A percentile compares a stretch with the other conserved stretches of the same genome.
These are phyloP conservation scores for Bucorvus abyssinicus DNA, from an alignment of 2,797 vertebrate genomes.

Conservation along the genomic window DNA sequence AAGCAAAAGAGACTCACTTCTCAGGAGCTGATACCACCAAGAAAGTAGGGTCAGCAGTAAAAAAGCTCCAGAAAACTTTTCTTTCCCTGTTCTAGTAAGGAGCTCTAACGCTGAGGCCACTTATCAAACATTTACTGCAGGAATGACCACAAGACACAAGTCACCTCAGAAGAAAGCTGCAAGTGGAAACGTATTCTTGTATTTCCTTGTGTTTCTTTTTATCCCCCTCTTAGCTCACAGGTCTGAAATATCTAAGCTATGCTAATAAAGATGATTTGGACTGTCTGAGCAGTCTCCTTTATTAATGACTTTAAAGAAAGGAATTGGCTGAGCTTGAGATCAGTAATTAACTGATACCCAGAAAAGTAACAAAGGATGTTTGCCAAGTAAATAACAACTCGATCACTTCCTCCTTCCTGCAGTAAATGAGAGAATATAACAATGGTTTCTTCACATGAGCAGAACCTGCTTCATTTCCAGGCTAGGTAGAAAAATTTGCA, in stretches of 20 bases:
- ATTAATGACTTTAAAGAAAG: not conserved
- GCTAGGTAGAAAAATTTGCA: not conserved
- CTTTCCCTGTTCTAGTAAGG: not conserved
- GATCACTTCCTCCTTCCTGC: not conserved
- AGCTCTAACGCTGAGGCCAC: not conserved
- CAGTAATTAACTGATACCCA: not conserved
- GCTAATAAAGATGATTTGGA: not conserved
- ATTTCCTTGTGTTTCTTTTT: not conserved
- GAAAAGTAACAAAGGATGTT: constrained; percentile 5
- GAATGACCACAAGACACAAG: not conserved
- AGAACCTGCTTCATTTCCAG: not conserved
- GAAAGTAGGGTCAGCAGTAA: not conserved
- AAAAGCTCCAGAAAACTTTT: not conserved
- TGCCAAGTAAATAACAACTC: constrained; percentile 30
- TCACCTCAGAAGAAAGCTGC: not conserved
- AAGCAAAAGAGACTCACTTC: not conserved
- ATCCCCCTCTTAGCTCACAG: not conserved
- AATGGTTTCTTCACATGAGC: not conserved
- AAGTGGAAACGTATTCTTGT: not conserved
- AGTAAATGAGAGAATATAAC: not conserved
- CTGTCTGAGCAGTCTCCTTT: not conserved
- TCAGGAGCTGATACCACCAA: not conserved
- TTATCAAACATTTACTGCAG: not conserved
- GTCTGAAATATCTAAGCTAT: not conserved
- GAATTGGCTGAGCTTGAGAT: not conserved